Percentiles rank a stretch among this genome's conserved stretches.
Evolutionary conservation across 2,113 vertebrate species (phyloP).

Genomic region (Onychostruthus taczanowskii): DNA sequence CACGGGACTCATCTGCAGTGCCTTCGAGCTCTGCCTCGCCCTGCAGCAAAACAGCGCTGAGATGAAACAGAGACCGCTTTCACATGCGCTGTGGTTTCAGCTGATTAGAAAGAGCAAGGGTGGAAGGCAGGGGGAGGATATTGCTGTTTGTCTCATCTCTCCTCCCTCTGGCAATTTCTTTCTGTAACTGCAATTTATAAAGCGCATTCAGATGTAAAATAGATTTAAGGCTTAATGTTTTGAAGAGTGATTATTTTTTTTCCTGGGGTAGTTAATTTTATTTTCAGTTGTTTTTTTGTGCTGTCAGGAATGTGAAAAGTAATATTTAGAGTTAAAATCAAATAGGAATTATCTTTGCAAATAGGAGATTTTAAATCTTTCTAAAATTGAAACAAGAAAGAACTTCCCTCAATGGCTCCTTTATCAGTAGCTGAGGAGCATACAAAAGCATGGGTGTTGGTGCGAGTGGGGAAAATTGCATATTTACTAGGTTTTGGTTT

Average conservation of each 20-base stretch:
- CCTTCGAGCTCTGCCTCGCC: accelerated
- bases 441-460: neutral
- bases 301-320: neutral
- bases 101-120: neutral
- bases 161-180: slow-evolving; percentile 33
- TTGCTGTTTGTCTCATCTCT: slow-evolving; percentile 18
- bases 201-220: slow-evolving; percentile 12
- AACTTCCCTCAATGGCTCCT: neutral
- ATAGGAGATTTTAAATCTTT: neutral
- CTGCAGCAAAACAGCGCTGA: neutral
- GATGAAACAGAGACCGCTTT: neutral
- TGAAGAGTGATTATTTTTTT: neutral
- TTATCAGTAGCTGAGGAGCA: neutral
- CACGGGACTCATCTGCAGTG: neutral
- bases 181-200: neutral
- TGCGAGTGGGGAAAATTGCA: neutral
- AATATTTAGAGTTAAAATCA: neutral
- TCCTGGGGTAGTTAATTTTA: neutral
- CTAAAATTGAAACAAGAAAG: neutral
- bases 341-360: slow-evolving; percentile 7
- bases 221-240: slow-evolving; percentile 19
- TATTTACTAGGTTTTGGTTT: neutral
- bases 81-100: neutral
- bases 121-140: neutral
- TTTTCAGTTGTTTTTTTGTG: neutral